These are phyloP conservation scores for Drosophila nasuta DNA, from an alignment of 1,140 invertebrate genomes.

Conservation along the genomic window DNA sequence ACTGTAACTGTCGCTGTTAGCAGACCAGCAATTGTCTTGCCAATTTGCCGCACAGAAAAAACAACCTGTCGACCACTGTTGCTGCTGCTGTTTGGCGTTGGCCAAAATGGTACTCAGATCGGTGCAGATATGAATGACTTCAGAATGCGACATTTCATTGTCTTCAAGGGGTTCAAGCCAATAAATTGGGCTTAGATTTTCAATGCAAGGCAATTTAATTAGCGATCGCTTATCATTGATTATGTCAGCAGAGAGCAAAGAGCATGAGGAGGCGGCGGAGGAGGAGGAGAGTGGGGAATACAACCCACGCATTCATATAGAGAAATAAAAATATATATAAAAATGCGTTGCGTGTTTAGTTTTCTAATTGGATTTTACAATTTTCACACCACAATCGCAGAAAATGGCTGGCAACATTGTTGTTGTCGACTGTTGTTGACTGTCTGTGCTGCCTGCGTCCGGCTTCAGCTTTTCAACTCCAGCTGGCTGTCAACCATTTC, in stretches of 20 bases:
- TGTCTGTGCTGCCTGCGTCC: conserved; percentile 6
- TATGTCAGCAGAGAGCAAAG: conserved; percentile 60
- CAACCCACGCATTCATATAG: conserved; percentile 38
- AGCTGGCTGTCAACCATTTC: conserved; percentile 47
- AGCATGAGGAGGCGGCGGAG: neutral
- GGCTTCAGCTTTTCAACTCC: conserved; percentile 10
- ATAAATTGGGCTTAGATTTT: conserved; percentile 57
- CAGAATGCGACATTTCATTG: conserved; percentile 78
- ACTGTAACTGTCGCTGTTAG: conserved; percentile 51
- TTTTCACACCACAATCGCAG: conserved; percentile 43
- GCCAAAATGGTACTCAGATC: conserved; percentile 70
- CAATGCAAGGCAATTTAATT: conserved; percentile 73
- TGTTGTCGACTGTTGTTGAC: neutral
- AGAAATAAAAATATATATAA: conserved; percentile 1
- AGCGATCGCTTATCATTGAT: conserved; percentile 75
- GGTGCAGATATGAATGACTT: conserved; percentile 49
- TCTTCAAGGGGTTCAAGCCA: conserved; percentile 42
- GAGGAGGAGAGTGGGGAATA: conserved; percentile 6
- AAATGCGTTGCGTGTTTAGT: conserved; percentile 57
- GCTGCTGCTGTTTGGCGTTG: conserved; percentile 28
- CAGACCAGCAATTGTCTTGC: conserved; percentile 73
- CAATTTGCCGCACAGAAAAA: conserved; percentile 55
- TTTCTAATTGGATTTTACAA: conserved; percentile 54
- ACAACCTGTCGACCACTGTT: conserved; percentile 67
- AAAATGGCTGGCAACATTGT: conserved; percentile 33